These are phyloP conservation scores for Meleagris gallopavo DNA, from an alignment of 2,113 vertebrate genomes.

Conservation along the genomic window DNA sequence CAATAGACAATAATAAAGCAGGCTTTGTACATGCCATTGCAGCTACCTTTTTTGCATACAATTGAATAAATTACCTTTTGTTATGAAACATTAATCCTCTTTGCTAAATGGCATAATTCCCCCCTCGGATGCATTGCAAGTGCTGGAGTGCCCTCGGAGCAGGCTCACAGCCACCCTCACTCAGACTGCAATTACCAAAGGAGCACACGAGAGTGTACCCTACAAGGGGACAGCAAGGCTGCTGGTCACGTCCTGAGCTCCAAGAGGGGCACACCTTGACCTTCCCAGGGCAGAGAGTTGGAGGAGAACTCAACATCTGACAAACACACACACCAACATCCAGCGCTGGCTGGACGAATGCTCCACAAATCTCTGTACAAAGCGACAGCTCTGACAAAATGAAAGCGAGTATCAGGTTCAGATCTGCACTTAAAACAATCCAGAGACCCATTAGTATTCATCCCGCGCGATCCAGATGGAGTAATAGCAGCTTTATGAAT, in stretches of 20 bases:
- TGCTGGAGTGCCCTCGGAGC: conserved; percentile 55
- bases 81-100: conserved; percentile 82
- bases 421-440: conserved; percentile 83
- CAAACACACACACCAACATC: not conserved
- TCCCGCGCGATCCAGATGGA: conserved; percentile 40
- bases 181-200: fast-evolving
- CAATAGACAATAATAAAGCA: conserved; percentile 65
- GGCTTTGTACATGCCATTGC: conserved; percentile 41
- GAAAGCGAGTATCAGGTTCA: conserved; percentile 78
- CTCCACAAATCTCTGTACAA: conserved; percentile 65
- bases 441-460: conserved; percentile 79
- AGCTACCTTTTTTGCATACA: conserved; percentile 75
- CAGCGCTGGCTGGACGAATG: conserved; percentile 35
- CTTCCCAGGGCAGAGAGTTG: not conserved
- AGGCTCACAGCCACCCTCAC: conserved; percentile 20
- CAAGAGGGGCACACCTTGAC: not conserved
- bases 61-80: conserved; percentile 82
- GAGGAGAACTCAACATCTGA: not conserved
- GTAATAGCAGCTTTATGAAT: conserved; percentile 68
- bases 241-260: not conserved
- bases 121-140: conserved; percentile 44
- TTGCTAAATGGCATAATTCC: conserved; percentile 77
- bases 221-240: fast-evolving
- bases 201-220: not conserved
- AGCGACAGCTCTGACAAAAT: conserved; percentile 80